Conservation (phyloP, 2,113 vertebrate species). For the Herpetotheres cachinnans region DNA sequence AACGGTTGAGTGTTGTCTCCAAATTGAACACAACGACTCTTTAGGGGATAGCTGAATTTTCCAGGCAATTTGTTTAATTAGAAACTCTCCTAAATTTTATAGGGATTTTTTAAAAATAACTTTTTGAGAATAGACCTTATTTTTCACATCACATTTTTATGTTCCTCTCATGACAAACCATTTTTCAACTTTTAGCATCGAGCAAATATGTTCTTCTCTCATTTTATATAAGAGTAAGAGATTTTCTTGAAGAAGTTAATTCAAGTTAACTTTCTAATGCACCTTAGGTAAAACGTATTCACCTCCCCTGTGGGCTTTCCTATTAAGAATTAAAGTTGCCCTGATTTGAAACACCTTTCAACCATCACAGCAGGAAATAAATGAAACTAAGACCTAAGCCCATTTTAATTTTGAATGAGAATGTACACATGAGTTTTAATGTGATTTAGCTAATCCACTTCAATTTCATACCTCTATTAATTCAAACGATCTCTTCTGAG, state of each 20-base stretch:
- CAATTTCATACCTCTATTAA: not conserved
- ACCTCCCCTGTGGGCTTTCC: not conserved
- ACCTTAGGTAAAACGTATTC: not conserved
- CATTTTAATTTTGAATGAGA: slow-evolving; percentile 8
- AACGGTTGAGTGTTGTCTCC: not conserved
- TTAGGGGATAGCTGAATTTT: not conserved
- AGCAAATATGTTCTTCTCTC: not conserved
- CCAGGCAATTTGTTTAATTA: slow-evolving; percentile 3
- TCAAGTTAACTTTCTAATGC: not conserved
- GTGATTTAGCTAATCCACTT: not conserved
- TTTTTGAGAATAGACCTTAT: not conserved
- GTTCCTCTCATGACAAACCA: not conserved
- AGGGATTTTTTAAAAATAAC: not conserved
- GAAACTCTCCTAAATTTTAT: not conserved
- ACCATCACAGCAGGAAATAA: not conserved
- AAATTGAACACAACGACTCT: not conserved
- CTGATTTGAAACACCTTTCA: not conserved
- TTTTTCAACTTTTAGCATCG: not conserved
- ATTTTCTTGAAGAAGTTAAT: not conserved
- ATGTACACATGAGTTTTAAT: not conserved
- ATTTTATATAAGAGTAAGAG: not conserved
- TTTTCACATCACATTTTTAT: not conserved
- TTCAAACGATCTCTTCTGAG: not conserved
- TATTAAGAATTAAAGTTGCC: not conserved
- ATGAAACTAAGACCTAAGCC: not conserved